Evolutionary conservation across 1,140 invertebrate genomes (phyloP).

Genomic region (Oncopeltus fasciatus): DNA sequence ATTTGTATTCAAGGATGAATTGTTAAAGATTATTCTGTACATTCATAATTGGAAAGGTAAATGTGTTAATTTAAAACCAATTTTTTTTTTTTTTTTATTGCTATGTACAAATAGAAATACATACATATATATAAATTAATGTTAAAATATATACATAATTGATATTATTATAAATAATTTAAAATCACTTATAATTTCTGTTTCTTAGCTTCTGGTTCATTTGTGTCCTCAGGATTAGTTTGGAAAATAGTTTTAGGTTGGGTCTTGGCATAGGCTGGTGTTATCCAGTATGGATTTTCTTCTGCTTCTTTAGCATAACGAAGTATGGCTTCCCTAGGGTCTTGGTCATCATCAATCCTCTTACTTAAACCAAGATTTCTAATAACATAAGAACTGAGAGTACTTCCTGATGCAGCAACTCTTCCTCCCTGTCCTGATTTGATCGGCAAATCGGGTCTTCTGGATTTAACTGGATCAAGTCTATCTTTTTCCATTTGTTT

Average conservation of each 20-base stretch:
- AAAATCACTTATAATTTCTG: no score
- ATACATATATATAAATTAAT: not conserved
- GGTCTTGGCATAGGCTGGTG: conserved; percentile 43
- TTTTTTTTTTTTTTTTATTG: not conserved
- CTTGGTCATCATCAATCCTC: conserved; percentile 85
- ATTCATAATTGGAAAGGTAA: no score
- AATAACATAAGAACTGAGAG: conserved; percentile 92
- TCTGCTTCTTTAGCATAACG: conserved; percentile 91
- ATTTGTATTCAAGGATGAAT: no score
- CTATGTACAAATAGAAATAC: not conserved
- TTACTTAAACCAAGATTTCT: conserved; percentile 87
- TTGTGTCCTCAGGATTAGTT: conserved; percentile 29
- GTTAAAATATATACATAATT: not conserved
- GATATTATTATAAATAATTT: no score
- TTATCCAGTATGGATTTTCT: conserved; percentile 82
- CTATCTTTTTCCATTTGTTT: conserved; percentile 86
- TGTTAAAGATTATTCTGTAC: no score
- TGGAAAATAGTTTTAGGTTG: conserved; percentile 42
- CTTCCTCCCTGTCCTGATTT: conserved; percentile 82
- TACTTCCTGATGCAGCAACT: conserved; percentile 87
- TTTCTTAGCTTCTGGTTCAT: conserved; percentile 21
- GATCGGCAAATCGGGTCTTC: conserved; percentile 90
- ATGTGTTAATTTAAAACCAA: no score
- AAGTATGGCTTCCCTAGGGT: conserved; percentile 92
- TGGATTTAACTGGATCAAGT: conserved; percentile 82